phyloP scores from a whole-genome alignment of 1,140 invertebrate species.

The Heterodera carotae region DNA sequence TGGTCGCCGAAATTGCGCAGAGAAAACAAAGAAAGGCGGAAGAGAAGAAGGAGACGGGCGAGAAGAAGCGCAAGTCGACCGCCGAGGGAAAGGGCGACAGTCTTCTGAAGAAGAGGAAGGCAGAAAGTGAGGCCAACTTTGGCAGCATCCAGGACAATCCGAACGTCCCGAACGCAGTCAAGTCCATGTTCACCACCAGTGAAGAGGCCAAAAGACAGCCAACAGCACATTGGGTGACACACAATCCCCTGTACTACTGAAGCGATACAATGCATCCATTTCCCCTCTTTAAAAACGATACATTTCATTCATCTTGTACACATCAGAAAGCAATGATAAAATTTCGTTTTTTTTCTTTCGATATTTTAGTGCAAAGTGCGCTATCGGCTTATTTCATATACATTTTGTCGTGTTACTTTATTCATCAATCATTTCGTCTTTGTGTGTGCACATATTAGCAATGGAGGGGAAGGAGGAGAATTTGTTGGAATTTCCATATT shows the following conservation, averaged over 20 bases:
- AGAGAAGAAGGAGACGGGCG: constrained; percentile 48
- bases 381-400: too few species aligned
- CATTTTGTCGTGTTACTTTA: too few species aligned
- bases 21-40: constrained; percentile 66
- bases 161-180: constrained; percentile 83
- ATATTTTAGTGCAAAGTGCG: too few species aligned
- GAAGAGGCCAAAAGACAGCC: constrained; percentile 81
- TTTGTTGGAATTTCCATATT: not conserved
- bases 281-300: too few species aligned
- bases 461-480: not conserved
- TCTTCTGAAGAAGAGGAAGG: constrained; percentile 48
- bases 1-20: constrained; percentile 68
- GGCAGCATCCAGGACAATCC: constrained; percentile 79
- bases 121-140: constrained; percentile 73
- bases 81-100: constrained; percentile 13
- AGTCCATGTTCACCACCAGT: constrained; percentile 89
- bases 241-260: constrained; percentile 92
- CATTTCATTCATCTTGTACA: too few species aligned
- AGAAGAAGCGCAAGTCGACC: constrained; percentile 36
- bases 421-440: too few species aligned
- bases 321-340: too few species aligned
- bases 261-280: too few species aligned
- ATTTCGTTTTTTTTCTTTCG: too few species aligned
- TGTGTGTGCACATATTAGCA: not conserved
- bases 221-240: constrained; percentile 93